Base-by-base conservation (phyloP, 2,797 vertebrate species). In the Falco columbarius region DNA sequence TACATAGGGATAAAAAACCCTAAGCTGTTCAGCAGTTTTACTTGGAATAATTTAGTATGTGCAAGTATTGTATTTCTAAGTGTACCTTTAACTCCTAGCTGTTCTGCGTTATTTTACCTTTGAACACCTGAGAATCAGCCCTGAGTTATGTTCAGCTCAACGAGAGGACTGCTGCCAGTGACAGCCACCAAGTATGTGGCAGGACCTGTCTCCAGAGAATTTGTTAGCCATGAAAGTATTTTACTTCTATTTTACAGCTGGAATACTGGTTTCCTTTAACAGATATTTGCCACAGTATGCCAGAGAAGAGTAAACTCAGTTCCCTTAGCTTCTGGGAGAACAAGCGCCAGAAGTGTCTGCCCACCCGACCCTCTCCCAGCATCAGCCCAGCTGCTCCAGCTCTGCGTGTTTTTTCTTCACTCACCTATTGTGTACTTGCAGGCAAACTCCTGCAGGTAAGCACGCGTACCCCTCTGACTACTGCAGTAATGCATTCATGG, bases 121-220 rank as follows among this genome's bases (percentile, higher is more conserved):
- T 20, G 52, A 83, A 56, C 40, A 42, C 1, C 0, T 2, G 9
- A 71, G 40, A 84, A 86, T 7, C 22, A 46, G 49, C 12, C 56
- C 26, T 32, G 42, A 61, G n/a, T 51, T 59, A n/a, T 0, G 0
- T 27, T 51, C 63, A 44, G n/a, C 72, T 59, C 52, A 44, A 10
- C 23, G 7, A 81, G 10, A 72, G 0, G 2, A 34, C 46, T 42
- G 49, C 3, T 81, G 30, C n/a, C 6, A 1, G 19, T 15, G 32
- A 81, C 32, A 55, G 55, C n/a, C 79, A 55, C 30, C 16, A 36
- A 40, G 6, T 4, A 44, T 0, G 4, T 0, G 13, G 65, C 17
- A 88, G 56, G 51, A 65, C 24, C 13, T 32, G 54, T 14, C 40
- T 80, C 46, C 46, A 61, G 20, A 67, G 12, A 20, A 52, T 44